Evolutionary conservation across 1,140 invertebrate genomes (phyloP), one percentile per base, ranked within the genome.

Genomic region (Bombus polaris): DNA sequence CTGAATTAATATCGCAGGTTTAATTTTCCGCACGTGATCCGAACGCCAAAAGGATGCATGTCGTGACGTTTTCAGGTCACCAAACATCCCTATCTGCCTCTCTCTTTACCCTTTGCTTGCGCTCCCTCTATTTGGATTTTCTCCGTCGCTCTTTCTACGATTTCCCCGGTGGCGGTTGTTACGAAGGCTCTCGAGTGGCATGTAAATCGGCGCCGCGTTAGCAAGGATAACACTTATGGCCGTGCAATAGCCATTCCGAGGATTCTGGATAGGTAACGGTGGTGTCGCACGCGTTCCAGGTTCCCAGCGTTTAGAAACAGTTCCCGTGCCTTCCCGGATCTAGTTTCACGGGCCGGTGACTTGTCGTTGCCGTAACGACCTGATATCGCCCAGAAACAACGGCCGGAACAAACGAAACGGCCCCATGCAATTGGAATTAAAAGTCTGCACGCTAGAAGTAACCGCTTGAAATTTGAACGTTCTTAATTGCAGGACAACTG

Each of bases 1-100:
- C 87, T 72, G 87, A 92, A 93, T 93, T 91, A 93, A 93, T 92
- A 92, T 92, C 91, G 88, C 90, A 92, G 80, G 90, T 82, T 90
- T 92, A 92, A 93, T 93, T 93, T 93, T 74, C 86, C 83, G 62
- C 78, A 39, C 77, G 79, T 83, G 83, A 83, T 86, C 71, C 72
- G 65, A 87, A 86, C 86, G 72, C 72, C 47, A 53, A 72, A 90
- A 65, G 72, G 74, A 91, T 84, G 57, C 83, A 37, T 57, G 42
- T 39, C 25, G 39, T 83, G 79, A 81, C 78, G 81, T 89, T 90
- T 92, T 91, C 84, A 87, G 88, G 88, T 90, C 88, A 73, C 32
- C 37, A 77, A 66, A 73, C 83, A 81, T 78, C 80, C 37, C 59
- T 78, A 39, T 22, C 25, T 35, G 13, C 65, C 32, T 35, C 32